phyloP scores from a whole-genome alignment of 2,113 vertebrate species.

The Bothrops jararaca region DNA sequence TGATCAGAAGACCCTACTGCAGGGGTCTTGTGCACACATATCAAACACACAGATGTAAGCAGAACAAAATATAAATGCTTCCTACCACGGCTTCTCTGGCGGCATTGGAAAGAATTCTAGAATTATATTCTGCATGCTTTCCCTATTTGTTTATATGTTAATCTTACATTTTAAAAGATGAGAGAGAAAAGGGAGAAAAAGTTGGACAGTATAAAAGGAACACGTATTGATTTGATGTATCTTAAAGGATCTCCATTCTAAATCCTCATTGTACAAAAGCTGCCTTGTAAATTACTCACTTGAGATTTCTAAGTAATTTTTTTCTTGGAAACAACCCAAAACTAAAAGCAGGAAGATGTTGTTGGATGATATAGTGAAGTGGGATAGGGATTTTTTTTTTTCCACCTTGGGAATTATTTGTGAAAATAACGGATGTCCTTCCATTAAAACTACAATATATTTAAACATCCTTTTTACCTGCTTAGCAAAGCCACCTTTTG shows the following conservation, averaged over 20 bases:
- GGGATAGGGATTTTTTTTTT: slow-evolving; percentile 59
- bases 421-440: slow-evolving; percentile 74
- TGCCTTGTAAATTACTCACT: slow-evolving; percentile 45
- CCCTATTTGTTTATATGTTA: neutral
- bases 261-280: slow-evolving; percentile 35
- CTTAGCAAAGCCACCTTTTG: slow-evolving; percentile 55
- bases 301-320: slow-evolving; percentile 63
- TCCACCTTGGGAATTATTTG: slow-evolving; percentile 73
- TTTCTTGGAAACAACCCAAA: slow-evolving; percentile 70
- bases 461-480: slow-evolving; percentile 75
- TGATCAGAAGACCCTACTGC: neutral
- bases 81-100: neutral
- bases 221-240: neutral
- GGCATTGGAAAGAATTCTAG: neutral
- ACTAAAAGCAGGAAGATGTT: slow-evolving; percentile 65
- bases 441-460: slow-evolving; percentile 62
- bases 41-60: neutral
- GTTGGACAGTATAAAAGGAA: neutral
- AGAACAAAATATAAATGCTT: neutral
- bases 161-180: neutral
- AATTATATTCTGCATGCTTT: neutral
- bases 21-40: neutral
- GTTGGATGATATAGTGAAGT: slow-evolving; percentile 64
- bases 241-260: neutral
- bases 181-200: no score